phyloP scores from a whole-genome alignment of 2,888 invertebrate species.

The Acanthococcus lagerstroemiae region DNA sequence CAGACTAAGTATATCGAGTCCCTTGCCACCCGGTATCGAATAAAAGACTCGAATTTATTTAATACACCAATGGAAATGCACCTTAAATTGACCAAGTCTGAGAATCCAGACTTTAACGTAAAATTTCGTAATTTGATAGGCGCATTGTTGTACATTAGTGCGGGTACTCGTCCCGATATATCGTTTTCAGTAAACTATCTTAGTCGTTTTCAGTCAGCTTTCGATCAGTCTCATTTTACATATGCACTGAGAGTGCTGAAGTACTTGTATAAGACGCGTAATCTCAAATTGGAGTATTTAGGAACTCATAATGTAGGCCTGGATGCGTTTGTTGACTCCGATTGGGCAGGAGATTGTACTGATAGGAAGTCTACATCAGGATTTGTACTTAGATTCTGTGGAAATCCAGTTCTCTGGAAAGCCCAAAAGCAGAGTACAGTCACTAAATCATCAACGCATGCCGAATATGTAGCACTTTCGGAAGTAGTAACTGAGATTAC shows the following conservation, averaged over 20 bases:
- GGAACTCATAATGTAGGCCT: neutral
- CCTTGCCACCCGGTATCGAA: neutral
- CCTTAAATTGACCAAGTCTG: neutral
- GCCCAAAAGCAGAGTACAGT: neutral
- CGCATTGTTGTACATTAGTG: neutral
- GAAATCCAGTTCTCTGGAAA: neutral
- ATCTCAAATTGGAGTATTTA: neutral
- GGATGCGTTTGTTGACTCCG: neutral
- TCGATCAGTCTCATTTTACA: neutral
- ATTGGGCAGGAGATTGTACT: neutral
- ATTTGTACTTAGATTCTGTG: neutral
- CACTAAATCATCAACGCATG: neutral
- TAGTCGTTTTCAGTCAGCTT: neutral
- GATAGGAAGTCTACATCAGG: neutral
- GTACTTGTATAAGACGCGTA: neutral
- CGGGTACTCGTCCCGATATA: neutral
- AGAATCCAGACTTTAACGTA: neutral
- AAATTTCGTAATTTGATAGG: neutral
- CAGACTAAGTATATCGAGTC: neutral
- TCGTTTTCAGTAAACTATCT: neutral
- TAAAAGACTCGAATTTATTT: neutral
- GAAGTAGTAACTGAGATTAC: neutral
- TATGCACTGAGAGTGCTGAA: neutral
- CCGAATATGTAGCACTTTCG: neutral
- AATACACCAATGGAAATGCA: constrained; percentile 2